These are phyloP conservation scores for Enteromius afrohamiltoni DNA, from an alignment of 2,797 vertebrate genomes.

Conservation along the genomic window DNA sequence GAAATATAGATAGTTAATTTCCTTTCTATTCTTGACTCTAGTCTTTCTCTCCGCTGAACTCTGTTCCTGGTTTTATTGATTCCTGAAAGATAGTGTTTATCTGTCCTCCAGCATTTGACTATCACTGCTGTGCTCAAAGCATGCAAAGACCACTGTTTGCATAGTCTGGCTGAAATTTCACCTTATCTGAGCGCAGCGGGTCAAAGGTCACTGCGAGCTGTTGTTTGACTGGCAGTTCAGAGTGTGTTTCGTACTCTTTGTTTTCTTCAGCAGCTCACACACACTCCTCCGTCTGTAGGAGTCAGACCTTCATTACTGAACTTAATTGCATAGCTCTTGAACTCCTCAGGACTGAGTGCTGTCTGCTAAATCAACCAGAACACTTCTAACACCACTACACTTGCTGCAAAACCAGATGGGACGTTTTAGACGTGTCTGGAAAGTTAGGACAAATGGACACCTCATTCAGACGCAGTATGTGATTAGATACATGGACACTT, in stretches of 20 bases:
- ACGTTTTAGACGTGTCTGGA: background rate
- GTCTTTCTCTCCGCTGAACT: background rate
- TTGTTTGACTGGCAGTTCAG: constrained; percentile 19
- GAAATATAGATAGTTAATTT: too few species aligned
- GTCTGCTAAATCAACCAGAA: background rate
- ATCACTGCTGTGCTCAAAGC: constrained; percentile 14
- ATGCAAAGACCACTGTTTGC: constrained; percentile 54
- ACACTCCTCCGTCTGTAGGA: background rate
- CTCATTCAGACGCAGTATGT: background rate
- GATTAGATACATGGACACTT: background rate
- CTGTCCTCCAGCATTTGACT: constrained; percentile 14
- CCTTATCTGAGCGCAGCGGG: background rate
- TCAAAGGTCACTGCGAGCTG: constrained; percentile 31
- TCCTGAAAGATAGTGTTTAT: constrained; percentile 13
- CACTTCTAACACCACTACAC: background rate
- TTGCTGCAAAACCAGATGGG: background rate
- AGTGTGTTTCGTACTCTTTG: background rate
- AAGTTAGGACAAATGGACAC: background rate
- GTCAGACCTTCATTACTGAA: constrained; percentile 3
- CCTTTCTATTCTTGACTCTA: too few species aligned
- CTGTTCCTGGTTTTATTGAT: background rate
- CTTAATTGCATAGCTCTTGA: background rate
- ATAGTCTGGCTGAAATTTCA: constrained; percentile 17
- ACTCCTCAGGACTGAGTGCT: background rate
- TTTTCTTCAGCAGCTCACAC: background rate